phyloP scores from a whole-genome alignment of 2,113 vertebrate species.

The Neogobius melanostomus region DNA sequence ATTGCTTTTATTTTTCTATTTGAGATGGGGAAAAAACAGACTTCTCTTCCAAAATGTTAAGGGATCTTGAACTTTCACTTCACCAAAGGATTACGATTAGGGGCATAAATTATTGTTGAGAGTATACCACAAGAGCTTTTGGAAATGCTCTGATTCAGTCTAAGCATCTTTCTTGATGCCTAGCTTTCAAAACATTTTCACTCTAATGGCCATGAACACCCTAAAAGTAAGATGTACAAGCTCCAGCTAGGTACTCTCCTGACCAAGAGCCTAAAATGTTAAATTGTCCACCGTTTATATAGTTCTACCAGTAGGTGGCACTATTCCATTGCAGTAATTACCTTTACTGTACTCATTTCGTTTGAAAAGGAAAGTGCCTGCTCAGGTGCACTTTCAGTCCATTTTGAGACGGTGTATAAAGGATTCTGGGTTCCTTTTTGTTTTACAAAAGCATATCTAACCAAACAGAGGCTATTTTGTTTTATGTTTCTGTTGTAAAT shows the following conservation, averaged over 20 bases:
- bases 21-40: neutral
- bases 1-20: neutral
- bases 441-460: slow-evolving; percentile 30
- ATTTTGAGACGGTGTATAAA: neutral
- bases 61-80: neutral
- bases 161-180: too few relatives aligned
- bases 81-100: neutral
- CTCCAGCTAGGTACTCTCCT: too few relatives aligned
- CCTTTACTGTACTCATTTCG: neutral
- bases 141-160: too few relatives aligned
- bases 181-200: too few relatives aligned
- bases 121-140: too few relatives aligned
- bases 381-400: slow-evolving; percentile 3
- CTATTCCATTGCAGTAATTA: neutral
- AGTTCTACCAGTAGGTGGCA: slow-evolving; percentile 2
- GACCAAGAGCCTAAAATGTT: too few relatives aligned
- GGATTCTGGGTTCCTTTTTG: neutral
- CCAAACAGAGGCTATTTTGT: neutral
- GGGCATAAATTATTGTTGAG: too few relatives aligned
- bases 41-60: neutral
- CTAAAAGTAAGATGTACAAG: too few relatives aligned
- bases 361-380: neutral
- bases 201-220: too few relatives aligned
- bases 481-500: neutral
- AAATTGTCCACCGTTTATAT: neutral